Percentiles rank a stretch among this genome's conserved stretches.
Evolutionary conservation across 2,888 invertebrate genomes (phyloP).

Genomic region (Amblyjoppa proteus): DNA sequence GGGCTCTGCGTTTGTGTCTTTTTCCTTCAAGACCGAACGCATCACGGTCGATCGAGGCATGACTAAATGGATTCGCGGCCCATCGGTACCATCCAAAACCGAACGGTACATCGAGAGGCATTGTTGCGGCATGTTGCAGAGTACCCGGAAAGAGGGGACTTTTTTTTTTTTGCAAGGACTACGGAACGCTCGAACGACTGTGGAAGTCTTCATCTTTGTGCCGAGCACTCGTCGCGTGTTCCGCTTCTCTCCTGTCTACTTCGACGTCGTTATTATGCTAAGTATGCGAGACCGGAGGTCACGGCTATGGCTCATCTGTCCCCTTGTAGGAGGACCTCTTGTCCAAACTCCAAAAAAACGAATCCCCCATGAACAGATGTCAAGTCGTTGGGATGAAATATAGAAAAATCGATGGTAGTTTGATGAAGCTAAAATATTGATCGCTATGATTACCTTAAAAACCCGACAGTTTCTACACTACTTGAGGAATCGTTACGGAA

Average conservation of each 20-base stretch:
- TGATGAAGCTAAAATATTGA: not conserved
- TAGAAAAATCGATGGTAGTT: not conserved
- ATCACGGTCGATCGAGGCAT: slow-evolving; percentile 34
- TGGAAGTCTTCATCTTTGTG: slow-evolving; percentile 53
- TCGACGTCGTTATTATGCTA: slow-evolving; percentile 5
- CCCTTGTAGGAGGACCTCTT: slow-evolving; percentile 12
- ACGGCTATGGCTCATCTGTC: not conserved
- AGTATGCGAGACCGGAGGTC: slow-evolving; percentile 16
- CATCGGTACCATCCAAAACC: slow-evolving; percentile 29
- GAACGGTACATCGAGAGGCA: slow-evolving; percentile 28
- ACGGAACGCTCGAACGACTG: not conserved
- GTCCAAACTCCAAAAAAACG: slow-evolving; percentile 20
- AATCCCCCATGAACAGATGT: not conserved
- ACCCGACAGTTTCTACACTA: not conserved
- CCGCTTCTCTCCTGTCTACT: slow-evolving; percentile 30
- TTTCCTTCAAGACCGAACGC: slow-evolving; percentile 35
- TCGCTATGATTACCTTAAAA: not conserved
- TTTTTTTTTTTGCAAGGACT: slow-evolving; percentile 29
- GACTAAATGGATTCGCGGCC: slow-evolving; percentile 56
- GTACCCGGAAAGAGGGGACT: not conserved
- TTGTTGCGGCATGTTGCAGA: slow-evolving; percentile 36
- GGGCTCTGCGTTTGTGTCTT: not conserved
- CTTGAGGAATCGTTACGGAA: not conserved
- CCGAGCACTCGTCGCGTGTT: slow-evolving; percentile 37
- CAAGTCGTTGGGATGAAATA: not conserved